Base-by-base conservation (phyloP, 2,888 invertebrate genomes). In the Hermodice carunculata region DNA sequence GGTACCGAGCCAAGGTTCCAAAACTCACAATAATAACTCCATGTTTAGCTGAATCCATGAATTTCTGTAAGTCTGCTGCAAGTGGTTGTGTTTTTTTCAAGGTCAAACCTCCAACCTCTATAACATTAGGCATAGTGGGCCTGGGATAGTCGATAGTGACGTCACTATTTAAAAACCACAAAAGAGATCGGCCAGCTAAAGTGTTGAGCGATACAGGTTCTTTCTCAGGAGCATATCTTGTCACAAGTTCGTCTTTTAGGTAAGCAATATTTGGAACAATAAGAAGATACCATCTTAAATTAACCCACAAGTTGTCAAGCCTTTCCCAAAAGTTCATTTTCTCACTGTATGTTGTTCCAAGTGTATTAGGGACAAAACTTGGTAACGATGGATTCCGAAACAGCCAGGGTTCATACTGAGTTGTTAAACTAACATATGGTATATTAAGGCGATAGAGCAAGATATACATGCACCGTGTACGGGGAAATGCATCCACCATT, bases 111-210 rank as follows among this genome's bases (percentile, higher is more conserved):
- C 67, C 67, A 14, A 67, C 49, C 24, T 61, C 48, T 22, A 65
- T 57, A 43, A 68, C 53, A 32, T 67, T 60, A 8, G 67, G 61
- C 51, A 65, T 51, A 4, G 40, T 61, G 8, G 61, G 64, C 26
- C 67, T 43, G 8, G 67, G 52, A 26, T 61, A 67, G 32, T 67
- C 67, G 2, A 67, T 42, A 14, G 61, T 31, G 4, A 58, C 28
- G 42, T 67, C 67, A 1, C 64, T 52, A 46, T 65, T 63, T 17
- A 67, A 28, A 31, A 67, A 26, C 64, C 64, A 67, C 28, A 67
- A 42, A 6, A 46, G 31, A 6, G 61, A 57, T 22, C 52, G 19
- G 11, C 19, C 34, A 6, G 53, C 32, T 14, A 67, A 29, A 19
- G n/a, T 26, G 14, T 48, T 4, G 8, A 61, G 28, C 2, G 61